Base-by-base conservation (phyloP, 2,113 vertebrate genomes). In the Pogona vitticeps region DNA sequence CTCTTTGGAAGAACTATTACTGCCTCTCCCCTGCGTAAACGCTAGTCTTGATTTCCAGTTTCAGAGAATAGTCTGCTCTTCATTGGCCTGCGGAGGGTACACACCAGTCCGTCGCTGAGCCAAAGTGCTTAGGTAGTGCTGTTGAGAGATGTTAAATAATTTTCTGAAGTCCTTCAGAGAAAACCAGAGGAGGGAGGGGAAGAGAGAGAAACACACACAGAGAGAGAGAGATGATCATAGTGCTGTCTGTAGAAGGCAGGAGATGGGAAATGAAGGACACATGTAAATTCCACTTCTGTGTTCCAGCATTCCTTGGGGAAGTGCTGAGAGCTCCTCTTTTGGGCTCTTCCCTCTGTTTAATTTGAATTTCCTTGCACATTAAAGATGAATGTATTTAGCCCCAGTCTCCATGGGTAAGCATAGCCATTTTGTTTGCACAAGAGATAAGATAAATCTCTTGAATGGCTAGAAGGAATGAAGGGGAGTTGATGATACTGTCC, bases 71-170 rank as follows among this genome's bases (percentile, higher is more conserved):
- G 58, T 68, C 36, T 36, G 81, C 76, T 87, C 15, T 31, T 85
- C 46, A 36, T 2, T 40, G 80, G 59, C 26, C 76, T 67, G 38
- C 9, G 7, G 83, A 20, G 17, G 78, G 77, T 13, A 36, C 67
- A 36, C 67, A 82, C 13, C 52, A 26, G 36, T 5, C 8, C 33
- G 36, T 59, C 3, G 23, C 58, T 56, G 59, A 67, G n/a, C 65
- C 1, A 0, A 68, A 42, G 61, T 71, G 72, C 63, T 78, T 78
- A 56, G 75, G n/a, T 68, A 68, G 31, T 70, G 14, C 84, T 85
- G 61, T 52, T 78, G 75, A 85, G 72, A 84, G 84, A 68, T 68
- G 42, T 77, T 85, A 78, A 78, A 78, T 85, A 77, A 42, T 84
- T 76, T 85, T 85, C 83, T 68, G 85, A 87, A 42, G 59, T 59